Evolutionary conservation across 2,888 invertebrate species (phyloP).

Genomic region (Plagodis pulveraria): DNA sequence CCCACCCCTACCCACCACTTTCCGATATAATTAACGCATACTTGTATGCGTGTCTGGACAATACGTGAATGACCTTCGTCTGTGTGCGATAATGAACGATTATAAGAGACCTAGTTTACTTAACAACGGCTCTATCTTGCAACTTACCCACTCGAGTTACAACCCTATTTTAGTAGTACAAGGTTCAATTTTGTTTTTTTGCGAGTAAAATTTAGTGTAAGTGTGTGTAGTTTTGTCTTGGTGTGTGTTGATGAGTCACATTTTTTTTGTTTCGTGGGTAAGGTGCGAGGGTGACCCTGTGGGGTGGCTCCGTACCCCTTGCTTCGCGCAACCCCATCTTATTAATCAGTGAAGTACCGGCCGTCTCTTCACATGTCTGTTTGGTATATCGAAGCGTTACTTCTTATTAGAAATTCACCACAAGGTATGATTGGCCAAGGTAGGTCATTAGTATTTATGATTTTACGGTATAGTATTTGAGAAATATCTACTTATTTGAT

Average conservation of each 20-base stretch:
- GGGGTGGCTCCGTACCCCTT: slow-evolving; percentile 78
- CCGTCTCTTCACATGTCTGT: slow-evolving; percentile 83
- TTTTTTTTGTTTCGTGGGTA: slow-evolving; percentile 86
- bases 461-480: no score
- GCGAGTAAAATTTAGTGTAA: slow-evolving; percentile 48
- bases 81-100: slow-evolving; percentile 85
- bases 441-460: slow-evolving; percentile 9
- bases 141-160: slow-evolving; percentile 39
- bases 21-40: slow-evolving; percentile 84
- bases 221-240: slow-evolving; percentile 68
- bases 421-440: slow-evolving; percentile 39
- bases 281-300: slow-evolving; percentile 79
- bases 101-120: slow-evolving; percentile 77
- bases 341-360: slow-evolving; percentile 84
- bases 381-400: slow-evolving; percentile 64
- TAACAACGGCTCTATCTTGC: slow-evolving; percentile 63
- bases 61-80: slow-evolving; percentile 68
- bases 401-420: slow-evolving; percentile 71
- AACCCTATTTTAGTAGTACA: slow-evolving; percentile 65
- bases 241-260: slow-evolving; percentile 86
- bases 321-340: slow-evolving; percentile 82
- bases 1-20: slow-evolving; percentile 83
- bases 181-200: slow-evolving; percentile 67
- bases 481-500: no score
- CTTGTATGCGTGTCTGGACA: slow-evolving; percentile 76